Evolutionary conservation across 2,113 vertebrate genomes (phyloP), one percentile per base, ranked within the genome.

Genomic region (Ctenodactylus gundi): DNA sequence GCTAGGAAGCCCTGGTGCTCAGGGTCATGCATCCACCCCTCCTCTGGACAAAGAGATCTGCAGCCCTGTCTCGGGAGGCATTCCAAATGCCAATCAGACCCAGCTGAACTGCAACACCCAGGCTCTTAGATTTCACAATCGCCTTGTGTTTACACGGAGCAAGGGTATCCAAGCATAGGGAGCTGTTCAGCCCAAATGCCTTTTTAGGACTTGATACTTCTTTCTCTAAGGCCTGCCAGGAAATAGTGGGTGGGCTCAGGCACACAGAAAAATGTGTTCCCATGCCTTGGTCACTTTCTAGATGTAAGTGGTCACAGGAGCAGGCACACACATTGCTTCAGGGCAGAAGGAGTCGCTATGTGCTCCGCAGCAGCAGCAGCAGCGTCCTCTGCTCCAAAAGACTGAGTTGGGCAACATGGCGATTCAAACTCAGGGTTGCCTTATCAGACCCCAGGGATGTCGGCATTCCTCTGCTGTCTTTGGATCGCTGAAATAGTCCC

Each of bases 71-170:
- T 90, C 10, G 36, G 77, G 73, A 60, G 55, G 67, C 55, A 34
- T 91, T 93, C 84, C 94, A 21, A 82, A 67, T 88, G 51, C 84
- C 83, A 88, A 73, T 81, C 87, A 90, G 95, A 89, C 80, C 55
- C 76, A 44, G 39, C 58, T 73, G 88, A 95, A 89, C 83, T 75
- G 49, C 31, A 64, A 81, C 55, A 88, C 81, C 81, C 85, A n/a
- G 88, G 60, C 94, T 91, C 75, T 94, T 85, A 94, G 88, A 93
- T 94, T 73, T 88, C 92, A 93, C 94, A 95, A 83, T 88, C 76
- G 23, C 83, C 93, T 84, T 73, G 95, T 95, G 94, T 95, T 97
- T 95, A 77, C 82, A 75, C 4, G 82, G 90, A 94, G 82, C 67
- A 36, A 89, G 91, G 60, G 84, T 93, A 95, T 95, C 87, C 76